Base-by-base conservation (phyloP, 2,888 invertebrate genomes). In the Nipponacmea schrenckii region DNA sequence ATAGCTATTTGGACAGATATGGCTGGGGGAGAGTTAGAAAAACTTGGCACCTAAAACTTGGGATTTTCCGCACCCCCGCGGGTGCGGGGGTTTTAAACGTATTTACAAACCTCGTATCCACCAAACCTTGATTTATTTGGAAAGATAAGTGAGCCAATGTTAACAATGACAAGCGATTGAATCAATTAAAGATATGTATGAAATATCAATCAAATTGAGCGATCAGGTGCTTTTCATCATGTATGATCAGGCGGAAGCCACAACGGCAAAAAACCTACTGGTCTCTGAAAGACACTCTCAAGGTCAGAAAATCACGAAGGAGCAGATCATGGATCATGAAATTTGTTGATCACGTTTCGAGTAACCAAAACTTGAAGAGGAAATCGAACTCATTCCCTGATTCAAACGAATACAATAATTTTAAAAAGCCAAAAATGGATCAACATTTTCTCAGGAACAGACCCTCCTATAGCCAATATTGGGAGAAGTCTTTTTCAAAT, bases 251-350 rank as follows among this genome's bases (percentile, higher is more conserved):
- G 8, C 20, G 24, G 3, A 56, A 24, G 56, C 24, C 12, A 24
- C 56, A 2, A 15, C 24, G 56, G 20, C 56, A 56, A 10, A 56
- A n/a, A n/a, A n/a, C n/a, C n/a, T 12, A 24, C 56, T 56, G n/a
- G 20, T 12, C 24, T 56, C 20, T 77, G n/a, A 56, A 75, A n/a
- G 56, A 69, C 1, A 73, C 64, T 24, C 67, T 77, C n/a, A 75
- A 75, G 65, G 62, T 70, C 44, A 48, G 73, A 26, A 78, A 78
- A 69, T 75, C 74, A 70, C 70, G 48, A 76, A 73, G 39, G 69
- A 74, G n/a, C 71, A 73, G 20, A 27, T 77, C 12, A 62, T n/a
- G 4, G 70, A 74, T 67, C 14, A 70, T 72, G 39, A 73, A 73
- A 27, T 71, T 56, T 62, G 26, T 8, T 24, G 20, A 26, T 20